These are phyloP conservation scores for Cancer borealis DNA, from an alignment of 2,888 invertebrate genomes.

Conservation along the genomic window DNA sequence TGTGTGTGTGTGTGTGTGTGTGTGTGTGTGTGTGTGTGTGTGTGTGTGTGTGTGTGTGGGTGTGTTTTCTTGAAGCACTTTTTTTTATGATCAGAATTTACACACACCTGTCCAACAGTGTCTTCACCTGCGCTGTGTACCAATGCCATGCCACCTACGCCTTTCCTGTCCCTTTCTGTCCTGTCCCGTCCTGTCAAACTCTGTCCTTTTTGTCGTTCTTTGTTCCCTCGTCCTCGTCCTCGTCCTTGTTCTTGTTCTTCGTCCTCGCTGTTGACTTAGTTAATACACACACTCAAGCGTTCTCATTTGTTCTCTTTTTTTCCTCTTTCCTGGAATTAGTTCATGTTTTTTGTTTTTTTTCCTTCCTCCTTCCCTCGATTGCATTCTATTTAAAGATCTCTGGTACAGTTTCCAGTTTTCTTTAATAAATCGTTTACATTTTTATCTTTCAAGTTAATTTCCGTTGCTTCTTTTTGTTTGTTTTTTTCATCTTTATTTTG, in stretches of 20 bases:
- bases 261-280: background rate
- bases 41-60: background rate
- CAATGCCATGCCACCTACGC: background rate
- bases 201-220: background rate
- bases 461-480: background rate
- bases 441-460: background rate
- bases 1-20: conserved; percentile 4
- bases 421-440: too few species aligned
- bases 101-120: background rate
- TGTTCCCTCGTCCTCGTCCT: background rate
- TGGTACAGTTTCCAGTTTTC: too few species aligned
- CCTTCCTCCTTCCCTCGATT: too few species aligned
- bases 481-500: background rate
- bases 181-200: background rate
- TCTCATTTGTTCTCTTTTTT: background rate
- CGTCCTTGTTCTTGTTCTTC: background rate
- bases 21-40: background rate
- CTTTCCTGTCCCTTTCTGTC: background rate
- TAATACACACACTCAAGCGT: background rate
- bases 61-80: background rate
- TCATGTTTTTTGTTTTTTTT: too few species aligned
- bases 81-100: background rate
- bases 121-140: background rate
- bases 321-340: background rate
- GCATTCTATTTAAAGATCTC: too few species aligned